These are phyloP conservation scores for Scomberomorus guttatus DNA, from an alignment of 2,797 vertebrate genomes.

Conservation along the genomic window DNA sequence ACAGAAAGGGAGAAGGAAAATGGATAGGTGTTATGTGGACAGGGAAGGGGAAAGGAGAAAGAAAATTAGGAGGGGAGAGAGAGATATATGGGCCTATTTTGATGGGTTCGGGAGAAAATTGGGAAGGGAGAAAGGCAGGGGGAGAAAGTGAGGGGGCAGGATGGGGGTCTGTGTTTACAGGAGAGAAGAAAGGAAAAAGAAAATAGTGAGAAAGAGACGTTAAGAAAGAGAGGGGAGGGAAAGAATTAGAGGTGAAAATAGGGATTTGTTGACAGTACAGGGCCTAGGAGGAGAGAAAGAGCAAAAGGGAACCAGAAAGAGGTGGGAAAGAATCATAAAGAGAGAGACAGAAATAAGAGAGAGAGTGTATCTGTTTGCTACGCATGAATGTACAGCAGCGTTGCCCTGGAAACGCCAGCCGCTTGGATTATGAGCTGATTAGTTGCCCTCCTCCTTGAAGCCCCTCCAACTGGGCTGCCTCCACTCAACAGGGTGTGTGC, in stretches of 20 bases:
- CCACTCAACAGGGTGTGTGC: constrained; percentile 67
- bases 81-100: constrained; percentile 36
- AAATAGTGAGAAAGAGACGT: constrained; percentile 39
- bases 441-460: constrained; percentile 70
- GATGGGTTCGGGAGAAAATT: constrained; percentile 37
- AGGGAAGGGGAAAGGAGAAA: constrained; percentile 1
- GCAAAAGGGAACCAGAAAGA: constrained; percentile 20
- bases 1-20: constrained; percentile 9
- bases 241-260: constrained; percentile 56
- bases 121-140: constrained; percentile 23
- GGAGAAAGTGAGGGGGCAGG: constrained; percentile 21
- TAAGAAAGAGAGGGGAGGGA: constrained; percentile 28
- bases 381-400: constrained; percentile 78
- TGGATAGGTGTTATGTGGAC: constrained; percentile 21
- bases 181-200: constrained; percentile 26
- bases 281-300: constrained; percentile 14
- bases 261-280: constrained; percentile 48
- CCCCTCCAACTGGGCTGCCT: constrained; percentile 44
- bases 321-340: constrained; percentile 44
- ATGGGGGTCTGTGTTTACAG: constrained; percentile 30
- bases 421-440: constrained; percentile 83
- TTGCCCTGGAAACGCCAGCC: constrained; percentile 81
- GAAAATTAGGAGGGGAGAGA: constrained; percentile 29
- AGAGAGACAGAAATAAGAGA: constrained; percentile 53
- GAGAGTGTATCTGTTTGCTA: constrained; percentile 73